Percentiles rank a stretch among this genome's conserved stretches.
Evolutionary conservation across 2,888 invertebrate species (phyloP).

Genomic region (Carcina quercana): DNA sequence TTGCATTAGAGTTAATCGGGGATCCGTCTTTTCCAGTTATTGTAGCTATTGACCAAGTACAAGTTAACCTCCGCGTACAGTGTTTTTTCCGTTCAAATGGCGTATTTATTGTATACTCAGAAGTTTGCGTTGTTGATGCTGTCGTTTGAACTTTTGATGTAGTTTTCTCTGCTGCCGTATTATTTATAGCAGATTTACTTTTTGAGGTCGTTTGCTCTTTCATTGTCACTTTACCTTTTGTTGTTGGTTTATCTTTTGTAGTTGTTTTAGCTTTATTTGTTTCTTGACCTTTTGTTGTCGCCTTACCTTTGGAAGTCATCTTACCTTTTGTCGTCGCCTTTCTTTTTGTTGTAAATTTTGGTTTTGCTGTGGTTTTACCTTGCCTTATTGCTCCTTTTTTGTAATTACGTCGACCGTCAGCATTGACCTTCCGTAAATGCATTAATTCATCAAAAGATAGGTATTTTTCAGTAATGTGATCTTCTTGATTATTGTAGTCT

Average conservation of each 20-base stretch:
- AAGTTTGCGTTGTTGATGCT: conserved; percentile 8
- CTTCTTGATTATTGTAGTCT: conserved; percentile 18
- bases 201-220: conserved; percentile 2
- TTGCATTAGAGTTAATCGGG: conserved; percentile 17
- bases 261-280: not conserved
- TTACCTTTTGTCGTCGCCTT: conserved; percentile 8
- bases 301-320: conserved; percentile 1
- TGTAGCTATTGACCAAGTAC: conserved; percentile 55
- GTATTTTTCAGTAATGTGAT: conserved; percentile 47
- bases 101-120: conserved; percentile 40
- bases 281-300: conserved; percentile 1
- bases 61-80: conserved; percentile 58
- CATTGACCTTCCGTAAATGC: conserved; percentile 45
- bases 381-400: too few species aligned
- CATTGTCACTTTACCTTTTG: not conserved
- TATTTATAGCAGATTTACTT: conserved; percentile 8
- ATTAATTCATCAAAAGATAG: conserved; percentile 64
- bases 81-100: conserved; percentile 41
- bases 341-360: too few species aligned
- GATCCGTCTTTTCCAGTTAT: conserved; percentile 30
- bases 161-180: conserved; percentile 2
- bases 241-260: conserved; percentile 1
- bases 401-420: conserved; percentile 33
- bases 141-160: conserved; percentile 3
- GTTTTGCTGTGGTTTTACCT: conserved; percentile 2